phyloP scores from a whole-genome alignment of 2,888 invertebrate genomes.

The Crematogaster levior region DNA sequence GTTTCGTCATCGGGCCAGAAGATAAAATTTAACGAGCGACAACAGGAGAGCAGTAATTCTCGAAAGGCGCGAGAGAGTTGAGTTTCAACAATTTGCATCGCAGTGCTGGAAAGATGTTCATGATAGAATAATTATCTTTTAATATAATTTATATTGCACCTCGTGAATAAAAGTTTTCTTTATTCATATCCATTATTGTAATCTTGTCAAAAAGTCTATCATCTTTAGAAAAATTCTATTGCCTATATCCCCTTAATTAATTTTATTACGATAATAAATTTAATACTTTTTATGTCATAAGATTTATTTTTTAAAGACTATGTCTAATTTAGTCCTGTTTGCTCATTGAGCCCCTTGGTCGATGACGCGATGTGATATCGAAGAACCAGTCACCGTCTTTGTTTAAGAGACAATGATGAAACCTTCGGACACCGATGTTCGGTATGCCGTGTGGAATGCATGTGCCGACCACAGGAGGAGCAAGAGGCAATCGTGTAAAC shows the following conservation, averaged over 20 bases:
- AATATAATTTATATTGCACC: neutral
- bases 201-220: slow-evolving; percentile 19
- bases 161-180: slow-evolving; percentile 5
- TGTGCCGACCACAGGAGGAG: slow-evolving; percentile 38
- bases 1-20: slow-evolving; percentile 58
- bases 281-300: neutral
- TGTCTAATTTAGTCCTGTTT: neutral
- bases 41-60: slow-evolving; percentile 23
- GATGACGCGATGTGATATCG: slow-evolving; percentile 17
- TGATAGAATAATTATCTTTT: neutral
- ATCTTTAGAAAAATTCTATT: neutral
- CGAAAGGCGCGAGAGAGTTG: slow-evolving; percentile 8
- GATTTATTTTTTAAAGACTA: neutral
- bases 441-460: slow-evolving; percentile 69
- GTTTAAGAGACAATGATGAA: too few species aligned
- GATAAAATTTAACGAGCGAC: slow-evolving; percentile 52
- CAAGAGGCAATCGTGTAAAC: slow-evolving; percentile 13
- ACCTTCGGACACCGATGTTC: slow-evolving; percentile 77
- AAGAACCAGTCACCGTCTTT: slow-evolving; percentile 77
- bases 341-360: neutral
- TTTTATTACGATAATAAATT: neutral
- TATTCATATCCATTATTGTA: neutral
- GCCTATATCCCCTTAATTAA: neutral
- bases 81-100: slow-evolving; percentile 44
- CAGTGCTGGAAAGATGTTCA: neutral